A percentile compares a stretch with the other conserved stretches of the same genome.
phyloP scores from a whole-genome alignment of 2,797 vertebrate species.

The Urophycis tenuis region DNA sequence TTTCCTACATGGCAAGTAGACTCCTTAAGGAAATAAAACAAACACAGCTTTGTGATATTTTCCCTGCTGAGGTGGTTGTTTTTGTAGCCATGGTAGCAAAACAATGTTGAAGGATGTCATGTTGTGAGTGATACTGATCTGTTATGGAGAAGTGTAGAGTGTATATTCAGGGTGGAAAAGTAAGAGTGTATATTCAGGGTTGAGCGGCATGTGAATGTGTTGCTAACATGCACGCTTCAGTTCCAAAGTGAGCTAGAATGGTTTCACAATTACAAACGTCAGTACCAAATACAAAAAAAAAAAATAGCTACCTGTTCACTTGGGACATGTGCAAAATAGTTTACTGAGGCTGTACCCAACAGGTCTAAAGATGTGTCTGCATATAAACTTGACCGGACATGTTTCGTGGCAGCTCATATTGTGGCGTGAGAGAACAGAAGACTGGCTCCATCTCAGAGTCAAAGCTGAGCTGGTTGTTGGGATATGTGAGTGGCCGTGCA shows the following conservation, averaged over 20 bases:
- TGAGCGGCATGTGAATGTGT: not conserved
- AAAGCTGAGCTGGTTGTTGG: constrained; percentile 15
- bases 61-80: not conserved
- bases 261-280: not conserved
- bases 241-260: not conserved
- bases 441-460: not conserved
- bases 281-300: not conserved
- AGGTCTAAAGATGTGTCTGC: constrained; percentile 46
- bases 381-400: constrained; percentile 31
- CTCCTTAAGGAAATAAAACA: not conserved
- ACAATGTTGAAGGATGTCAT: not conserved
- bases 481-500: constrained; percentile 21
- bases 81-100: not conserved
- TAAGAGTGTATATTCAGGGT: not conserved
- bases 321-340: not conserved
- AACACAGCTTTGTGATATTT: not conserved
- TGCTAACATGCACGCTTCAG: not conserved
- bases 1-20: not conserved
- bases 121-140: not conserved
- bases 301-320: not conserved
- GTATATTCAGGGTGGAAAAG: not conserved
- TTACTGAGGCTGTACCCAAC: not conserved
- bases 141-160: not conserved
- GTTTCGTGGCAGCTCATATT: constrained; percentile 6
- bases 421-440: not conserved